A percentile compares a stretch with the other conserved stretches of the same genome.
Conservation (phyloP, 2,113 vertebrate species). For the Paramisgurnus dabryanus region DNA sequence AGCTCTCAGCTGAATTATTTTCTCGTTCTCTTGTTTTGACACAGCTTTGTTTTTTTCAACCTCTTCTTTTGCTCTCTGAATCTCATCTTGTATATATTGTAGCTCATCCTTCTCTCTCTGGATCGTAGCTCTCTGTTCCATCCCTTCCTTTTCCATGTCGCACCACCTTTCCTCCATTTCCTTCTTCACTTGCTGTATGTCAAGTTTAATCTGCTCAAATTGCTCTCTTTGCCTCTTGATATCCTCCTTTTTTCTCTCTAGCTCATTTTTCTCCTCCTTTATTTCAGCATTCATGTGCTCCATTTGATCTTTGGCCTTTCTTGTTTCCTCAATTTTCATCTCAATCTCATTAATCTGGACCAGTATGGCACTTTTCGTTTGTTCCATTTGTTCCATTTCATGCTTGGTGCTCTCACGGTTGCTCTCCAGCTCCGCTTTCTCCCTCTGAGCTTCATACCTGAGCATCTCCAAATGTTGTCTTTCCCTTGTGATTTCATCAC, state of each 20-base stretch:
- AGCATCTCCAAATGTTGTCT: slow-evolving; percentile 51
- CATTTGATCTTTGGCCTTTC: slow-evolving; percentile 53
- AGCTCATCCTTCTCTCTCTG: slow-evolving; percentile 51
- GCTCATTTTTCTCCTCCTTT: slow-evolving; percentile 52
- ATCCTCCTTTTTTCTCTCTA: slow-evolving; percentile 53
- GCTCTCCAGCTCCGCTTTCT: slow-evolving; percentile 41
- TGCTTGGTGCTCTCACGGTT: slow-evolving; percentile 25
- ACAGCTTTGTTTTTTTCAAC: slow-evolving; percentile 32
- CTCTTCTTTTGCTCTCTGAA: slow-evolving; percentile 45
- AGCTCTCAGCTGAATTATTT: slow-evolving; percentile 39
- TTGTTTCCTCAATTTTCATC: slow-evolving; percentile 49
- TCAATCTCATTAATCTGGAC: slow-evolving; percentile 55
- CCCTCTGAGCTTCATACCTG: slow-evolving; percentile 37
- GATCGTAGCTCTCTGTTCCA: slow-evolving; percentile 43
- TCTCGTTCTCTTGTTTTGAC: slow-evolving; percentile 38
- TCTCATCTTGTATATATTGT: slow-evolving; percentile 30
- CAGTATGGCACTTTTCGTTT: slow-evolving; percentile 49
- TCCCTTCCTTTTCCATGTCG: slow-evolving; percentile 44
- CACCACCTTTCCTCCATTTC: slow-evolving; percentile 56
- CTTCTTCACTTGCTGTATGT: slow-evolving; percentile 51
- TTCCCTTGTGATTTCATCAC: slow-evolving; percentile 54
- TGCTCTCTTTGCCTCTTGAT: slow-evolving; percentile 54
- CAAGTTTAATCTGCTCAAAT: slow-evolving; percentile 58
- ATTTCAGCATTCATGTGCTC: slow-evolving; percentile 51
- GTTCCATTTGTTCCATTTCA: slow-evolving; percentile 49